Evolutionary conservation across 2,888 invertebrate genomes (phyloP).

Genomic region (Nebria brevicollis): DNA sequence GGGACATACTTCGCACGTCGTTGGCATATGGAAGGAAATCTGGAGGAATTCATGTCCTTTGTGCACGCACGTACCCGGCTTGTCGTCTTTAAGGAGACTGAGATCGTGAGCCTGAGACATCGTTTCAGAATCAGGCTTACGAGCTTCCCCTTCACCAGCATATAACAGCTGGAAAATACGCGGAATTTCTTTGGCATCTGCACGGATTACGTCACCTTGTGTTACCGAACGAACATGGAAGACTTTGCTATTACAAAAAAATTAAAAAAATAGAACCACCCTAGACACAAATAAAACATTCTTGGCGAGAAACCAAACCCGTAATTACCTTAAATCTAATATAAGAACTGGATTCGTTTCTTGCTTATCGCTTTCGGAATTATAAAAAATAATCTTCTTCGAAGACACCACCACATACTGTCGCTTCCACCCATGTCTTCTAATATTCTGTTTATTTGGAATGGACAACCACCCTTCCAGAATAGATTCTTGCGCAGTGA

Average conservation of each 20-base stretch:
- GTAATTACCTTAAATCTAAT: slow-evolving; percentile 83
- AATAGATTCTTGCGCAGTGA: slow-evolving; percentile 75
- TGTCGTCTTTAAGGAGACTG: slow-evolving; percentile 67
- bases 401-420: slow-evolving; percentile 97
- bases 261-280: background rate
- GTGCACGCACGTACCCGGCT: slow-evolving; percentile 75
- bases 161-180: slow-evolving; percentile 97
- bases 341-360: slow-evolving; percentile 95
- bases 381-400: slow-evolving; percentile 96
- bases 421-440: slow-evolving; percentile 95
- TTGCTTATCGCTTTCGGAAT: slow-evolving; percentile 92
- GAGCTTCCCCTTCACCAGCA: slow-evolving; percentile 95
- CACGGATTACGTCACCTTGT: slow-evolving; percentile 98
- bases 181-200: slow-evolving; percentile 98
- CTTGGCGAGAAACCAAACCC: background rate
- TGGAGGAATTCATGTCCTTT: slow-evolving; percentile 97
- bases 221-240: slow-evolving; percentile 99
- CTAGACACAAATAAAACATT: background rate
- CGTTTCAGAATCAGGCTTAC: slow-evolving; percentile 79
- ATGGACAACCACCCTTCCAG: slow-evolving; percentile 97
- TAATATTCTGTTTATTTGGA: slow-evolving; percentile 94
- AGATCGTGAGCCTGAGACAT: slow-evolving; percentile 63
- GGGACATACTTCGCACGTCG: slow-evolving; percentile 96
- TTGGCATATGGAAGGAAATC: slow-evolving; percentile 98
- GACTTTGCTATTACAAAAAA: slow-evolving; percentile 78